Percentiles rank a stretch among this genome's conserved stretches.
Evolutionary conservation across 2,888 invertebrate genomes (phyloP).

Genomic region (Eurytoma adleriae): DNA sequence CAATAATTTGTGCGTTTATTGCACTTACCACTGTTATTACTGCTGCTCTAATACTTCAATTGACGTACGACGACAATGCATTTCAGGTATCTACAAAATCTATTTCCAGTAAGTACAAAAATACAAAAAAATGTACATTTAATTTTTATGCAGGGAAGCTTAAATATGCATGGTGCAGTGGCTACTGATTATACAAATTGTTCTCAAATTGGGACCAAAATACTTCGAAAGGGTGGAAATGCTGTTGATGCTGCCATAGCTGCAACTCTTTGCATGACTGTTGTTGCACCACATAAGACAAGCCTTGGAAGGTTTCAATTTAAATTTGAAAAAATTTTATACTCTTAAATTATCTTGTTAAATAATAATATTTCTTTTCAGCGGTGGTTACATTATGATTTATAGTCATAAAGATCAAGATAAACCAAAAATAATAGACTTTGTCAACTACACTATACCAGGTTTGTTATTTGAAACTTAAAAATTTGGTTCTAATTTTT

Average conservation of each 20-base stretch:
- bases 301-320: slow-evolving; percentile 84
- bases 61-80: slow-evolving; percentile 83
- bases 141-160: slow-evolving; percentile 57
- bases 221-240: slow-evolving; percentile 84
- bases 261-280: slow-evolving; percentile 85
- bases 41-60: slow-evolving; percentile 84
- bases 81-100: slow-evolving; percentile 77
- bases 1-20: slow-evolving; percentile 82
- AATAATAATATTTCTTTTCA: slow-evolving; percentile 71
- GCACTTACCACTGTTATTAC: slow-evolving; percentile 83
- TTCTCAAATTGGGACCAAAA: slow-evolving; percentile 83
- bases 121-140: slow-evolving; percentile 13
- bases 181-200: slow-evolving; percentile 84
- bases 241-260: slow-evolving; percentile 88
- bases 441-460: slow-evolving; percentile 72
- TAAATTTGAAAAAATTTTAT: slow-evolving; percentile 3
- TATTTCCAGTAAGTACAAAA: slow-evolving; percentile 2
- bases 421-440: slow-evolving; percentile 79
- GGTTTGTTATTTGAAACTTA: slow-evolving; percentile 57
- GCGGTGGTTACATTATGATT: slow-evolving; percentile 85
- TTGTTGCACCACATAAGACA: slow-evolving; percentile 84
- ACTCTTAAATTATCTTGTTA: not conserved
- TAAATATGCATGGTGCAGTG: slow-evolving; percentile 82
- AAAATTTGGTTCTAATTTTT: not conserved
- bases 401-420: slow-evolving; percentile 82